Percentiles rank a stretch among this genome's conserved stretches.
phyloP scores from a whole-genome alignment of 1,140 invertebrate species.

The Meloidogyne exigua region DNA sequence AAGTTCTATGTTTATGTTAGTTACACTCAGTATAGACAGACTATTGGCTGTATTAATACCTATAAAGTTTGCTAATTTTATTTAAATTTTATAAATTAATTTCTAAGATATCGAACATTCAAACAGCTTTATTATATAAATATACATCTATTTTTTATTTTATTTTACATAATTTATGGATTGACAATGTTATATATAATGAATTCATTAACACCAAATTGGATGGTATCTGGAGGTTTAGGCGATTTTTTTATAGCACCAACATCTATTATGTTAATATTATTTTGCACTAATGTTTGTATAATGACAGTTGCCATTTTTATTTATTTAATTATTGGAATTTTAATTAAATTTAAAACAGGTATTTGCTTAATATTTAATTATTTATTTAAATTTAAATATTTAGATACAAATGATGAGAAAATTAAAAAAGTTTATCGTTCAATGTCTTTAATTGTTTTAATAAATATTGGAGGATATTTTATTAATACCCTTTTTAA shows the following conservation, averaged over 20 bases:
- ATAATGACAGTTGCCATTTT: not conserved
- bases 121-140: not conserved
- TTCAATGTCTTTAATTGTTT: not conserved
- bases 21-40: not conserved
- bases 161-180: not conserved
- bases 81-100: too few species aligned
- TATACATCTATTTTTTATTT: not conserved
- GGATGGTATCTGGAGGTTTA: not conserved
- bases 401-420: not conserved
- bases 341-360: not conserved
- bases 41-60: not conserved
- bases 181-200: not conserved
- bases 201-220: not conserved
- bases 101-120: too few species aligned
- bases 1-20: not conserved
- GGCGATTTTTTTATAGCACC: not conserved
- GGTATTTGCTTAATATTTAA: not conserved
- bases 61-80: not conserved
- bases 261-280: not conserved
- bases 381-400: too few species aligned
- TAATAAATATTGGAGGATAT: not conserved
- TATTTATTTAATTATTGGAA: not conserved
- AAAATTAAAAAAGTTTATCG: too few species aligned
- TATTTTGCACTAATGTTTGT: not conserved
- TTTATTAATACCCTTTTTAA: not conserved